Evolutionary conservation across 1,140 invertebrate genomes (phyloP).

Genomic region (Zelostemma sp.): DNA sequence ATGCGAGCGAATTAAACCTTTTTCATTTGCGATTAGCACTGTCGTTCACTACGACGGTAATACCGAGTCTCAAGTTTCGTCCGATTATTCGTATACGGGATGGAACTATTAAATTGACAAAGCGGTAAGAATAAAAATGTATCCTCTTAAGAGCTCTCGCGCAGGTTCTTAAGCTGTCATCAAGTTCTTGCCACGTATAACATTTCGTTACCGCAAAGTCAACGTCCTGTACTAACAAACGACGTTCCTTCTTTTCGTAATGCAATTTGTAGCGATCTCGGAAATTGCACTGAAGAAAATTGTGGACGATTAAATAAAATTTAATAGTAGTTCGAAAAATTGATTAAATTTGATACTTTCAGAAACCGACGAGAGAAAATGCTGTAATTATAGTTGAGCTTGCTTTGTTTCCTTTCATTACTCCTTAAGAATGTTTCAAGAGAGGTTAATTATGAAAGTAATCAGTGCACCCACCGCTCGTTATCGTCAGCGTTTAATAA

Average conservation of each 20-base stretch:
- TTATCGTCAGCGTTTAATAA: slow-evolving; percentile 68
- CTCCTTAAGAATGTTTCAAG: too few relatives aligned
- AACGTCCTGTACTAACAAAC: slow-evolving; percentile 27
- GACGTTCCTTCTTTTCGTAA: too few relatives aligned
- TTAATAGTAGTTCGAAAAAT: too few relatives aligned
- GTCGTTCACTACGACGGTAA: slow-evolving; percentile 20
- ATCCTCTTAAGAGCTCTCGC: slow-evolving; percentile 60
- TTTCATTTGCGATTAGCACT: slow-evolving; percentile 5
- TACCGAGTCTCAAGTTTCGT: slow-evolving; percentile 51
- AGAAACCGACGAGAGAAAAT: too few relatives aligned
- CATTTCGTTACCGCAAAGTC: slow-evolving; percentile 54
- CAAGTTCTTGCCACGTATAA: slow-evolving; percentile 62
- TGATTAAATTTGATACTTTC: too few relatives aligned
- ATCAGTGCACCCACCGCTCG: slow-evolving; percentile 59
- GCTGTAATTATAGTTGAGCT: too few relatives aligned
- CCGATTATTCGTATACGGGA: slow-evolving; percentile 59
- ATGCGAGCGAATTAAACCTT: background rate
- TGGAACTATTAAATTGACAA: slow-evolving; percentile 65
- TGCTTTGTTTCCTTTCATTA: too few relatives aligned
- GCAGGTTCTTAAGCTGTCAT: slow-evolving; percentile 69
- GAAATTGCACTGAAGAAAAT: too few relatives aligned
- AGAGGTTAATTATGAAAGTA: slow-evolving; percentile 65
- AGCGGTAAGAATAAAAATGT: slow-evolving; percentile 51
- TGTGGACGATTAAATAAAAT: too few relatives aligned
- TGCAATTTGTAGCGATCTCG: too few relatives aligned